Evolutionary conservation across 1,140 invertebrate species (phyloP).

Genomic region (Asobara japonica): DNA sequence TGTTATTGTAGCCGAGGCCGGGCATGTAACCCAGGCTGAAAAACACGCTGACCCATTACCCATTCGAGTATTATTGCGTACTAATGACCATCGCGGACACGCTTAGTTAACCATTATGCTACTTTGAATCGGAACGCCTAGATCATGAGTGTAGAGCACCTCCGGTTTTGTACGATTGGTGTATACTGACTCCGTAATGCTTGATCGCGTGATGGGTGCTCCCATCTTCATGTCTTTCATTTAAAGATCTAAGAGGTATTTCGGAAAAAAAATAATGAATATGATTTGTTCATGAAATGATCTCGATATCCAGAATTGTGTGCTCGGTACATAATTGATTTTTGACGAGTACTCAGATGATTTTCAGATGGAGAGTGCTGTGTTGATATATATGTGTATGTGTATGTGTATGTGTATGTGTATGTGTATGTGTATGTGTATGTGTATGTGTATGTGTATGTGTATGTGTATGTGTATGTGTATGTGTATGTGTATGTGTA

Average conservation of each 20-base stretch:
- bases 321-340: too few relatives aligned
- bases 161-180: conserved; percentile 15
- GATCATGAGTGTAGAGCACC: neutral
- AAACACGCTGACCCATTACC: conserved; percentile 43
- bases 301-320: too few relatives aligned
- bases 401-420: too few relatives aligned
- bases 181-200: conserved; percentile 10
- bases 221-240: neutral
- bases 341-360: too few relatives aligned
- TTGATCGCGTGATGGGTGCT: conserved; percentile 28
- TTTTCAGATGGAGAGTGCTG: too few relatives aligned
- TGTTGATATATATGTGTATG: too few relatives aligned
- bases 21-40: conserved; percentile 25
- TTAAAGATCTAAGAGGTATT: neutral
- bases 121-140: conserved; percentile 28
- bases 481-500: too few relatives aligned
- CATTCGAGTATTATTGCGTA: conserved; percentile 52
- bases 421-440: too few relatives aligned
- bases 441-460: too few relatives aligned
- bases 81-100: conserved; percentile 53
- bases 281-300: too few relatives aligned
- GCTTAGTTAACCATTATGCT: conserved; percentile 53
- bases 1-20: conserved; percentile 42
- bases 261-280: neutral
- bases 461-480: too few relatives aligned